Conservation (phyloP, 2,113 vertebrate species). For the Rhinolophus sinicus region DNA sequence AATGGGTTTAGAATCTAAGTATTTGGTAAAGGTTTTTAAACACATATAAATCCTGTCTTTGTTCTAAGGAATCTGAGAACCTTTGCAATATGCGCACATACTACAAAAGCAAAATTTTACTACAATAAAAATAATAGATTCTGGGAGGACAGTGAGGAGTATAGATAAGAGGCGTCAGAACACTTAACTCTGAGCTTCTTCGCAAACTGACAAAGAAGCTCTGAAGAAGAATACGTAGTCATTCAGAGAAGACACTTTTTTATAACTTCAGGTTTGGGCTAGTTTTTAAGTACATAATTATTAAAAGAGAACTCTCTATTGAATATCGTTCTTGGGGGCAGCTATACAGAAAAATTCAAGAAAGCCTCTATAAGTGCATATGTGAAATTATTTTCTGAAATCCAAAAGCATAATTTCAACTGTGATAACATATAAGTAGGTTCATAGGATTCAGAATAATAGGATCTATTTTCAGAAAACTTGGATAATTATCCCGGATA, state of each 20-base stretch:
- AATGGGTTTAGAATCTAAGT: not conserved
- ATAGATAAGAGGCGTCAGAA: not conserved
- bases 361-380: not conserved
- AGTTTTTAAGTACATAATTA: not conserved
- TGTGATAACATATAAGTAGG: not conserved
- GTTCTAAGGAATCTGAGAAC: not conserved
- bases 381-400: slow-evolving; percentile 6
- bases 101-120: not conserved
- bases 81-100: not conserved
- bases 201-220: not conserved
- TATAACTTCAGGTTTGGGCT: not conserved
- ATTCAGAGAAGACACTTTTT: not conserved
- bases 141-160: not conserved
- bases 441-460: not conserved
- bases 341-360: not conserved
- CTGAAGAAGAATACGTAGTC: not conserved
- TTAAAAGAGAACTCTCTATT: not conserved
- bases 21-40: not conserved
- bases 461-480: not conserved
- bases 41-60: not conserved
- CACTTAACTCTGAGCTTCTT: not conserved
- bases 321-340: not conserved
- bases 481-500: not conserved
- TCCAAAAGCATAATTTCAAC: not conserved
- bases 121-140: not conserved